These are phyloP conservation scores for Trypoxylon attenuatum DNA, from an alignment of 2,888 invertebrate species.

Conservation along the genomic window DNA sequence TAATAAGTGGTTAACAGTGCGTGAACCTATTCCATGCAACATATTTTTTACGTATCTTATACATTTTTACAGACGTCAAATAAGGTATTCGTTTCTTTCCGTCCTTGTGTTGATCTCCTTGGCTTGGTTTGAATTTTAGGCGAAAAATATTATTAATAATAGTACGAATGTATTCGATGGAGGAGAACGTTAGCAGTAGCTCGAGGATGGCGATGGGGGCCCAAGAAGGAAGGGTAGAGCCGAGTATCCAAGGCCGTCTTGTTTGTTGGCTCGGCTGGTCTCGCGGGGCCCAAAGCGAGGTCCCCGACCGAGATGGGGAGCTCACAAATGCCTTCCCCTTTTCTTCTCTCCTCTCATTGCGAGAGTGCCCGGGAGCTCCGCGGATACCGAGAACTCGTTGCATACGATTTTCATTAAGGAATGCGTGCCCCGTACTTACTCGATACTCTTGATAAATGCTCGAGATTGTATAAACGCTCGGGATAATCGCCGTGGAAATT, in stretches of 20 bases:
- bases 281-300: conserved; percentile 50
- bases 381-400: conserved; percentile 52
- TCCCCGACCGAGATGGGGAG: conserved; percentile 33
- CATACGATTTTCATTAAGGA: conserved; percentile 48
- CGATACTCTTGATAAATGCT: conserved; percentile 16
- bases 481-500: neutral
- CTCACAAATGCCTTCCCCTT: neutral
- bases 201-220: conserved; percentile 63
- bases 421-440: conserved; percentile 34
- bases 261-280: conserved; percentile 65
- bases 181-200: conserved; percentile 63
- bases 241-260: conserved; percentile 67
- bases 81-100: no score
- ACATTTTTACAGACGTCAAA: no score
- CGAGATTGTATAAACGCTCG: neutral
- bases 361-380: conserved; percentile 18
- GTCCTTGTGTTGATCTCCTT: no score
- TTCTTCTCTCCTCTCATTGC: conserved; percentile 1
- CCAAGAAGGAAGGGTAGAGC: conserved; percentile 36
- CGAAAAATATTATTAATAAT: no score
- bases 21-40: no score
- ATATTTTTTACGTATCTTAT: no score
- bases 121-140: no score
- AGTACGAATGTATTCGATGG: conserved; percentile 43
- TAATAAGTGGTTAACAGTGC: no score